Base-by-base conservation (phyloP, 2,888 invertebrate species). In the Chloroclysta siterata region DNA sequence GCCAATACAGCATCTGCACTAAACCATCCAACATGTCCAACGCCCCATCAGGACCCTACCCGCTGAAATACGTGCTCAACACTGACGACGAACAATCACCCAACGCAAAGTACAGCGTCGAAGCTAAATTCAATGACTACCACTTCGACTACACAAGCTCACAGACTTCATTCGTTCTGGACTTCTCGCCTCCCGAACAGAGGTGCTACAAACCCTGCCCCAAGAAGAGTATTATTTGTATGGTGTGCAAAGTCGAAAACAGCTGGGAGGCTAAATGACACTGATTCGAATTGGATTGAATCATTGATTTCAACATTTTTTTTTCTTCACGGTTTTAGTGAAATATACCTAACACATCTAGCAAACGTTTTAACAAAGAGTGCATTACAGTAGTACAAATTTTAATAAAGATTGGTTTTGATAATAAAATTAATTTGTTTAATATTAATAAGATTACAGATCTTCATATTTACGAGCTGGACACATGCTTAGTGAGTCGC, bases 111-210 rank as follows among this genome's bases (percentile, higher is more conserved):
- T 92, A 77, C 71, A 89, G 89, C 64, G 82, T 93, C 1, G 92
- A 93, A 75, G 92, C 89, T 0, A 92, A 91, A 70, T 92, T 81
- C 63, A 93, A 93, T 58, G 89, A 92, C 58, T 88, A 89, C 60
- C 87, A 85, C 60, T 92, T 92, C 62, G 92, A 93, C 60, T 92
- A 90, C 62, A 89, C 90, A 3, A 88, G 88, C 68, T 92, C 92
- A 0, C 85, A 91, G 61, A 73, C 87, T 1, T 92, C 92, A 0
- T 93, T 92, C 64, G 82, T 93, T 11, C 60, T 92, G 36, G 92
- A 93, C 68, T 93, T 93, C 70, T 80, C 88, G 4, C 92, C 92
- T 0, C 92, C 92, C 4, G 87, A 88, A 66, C 78, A 76, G 56
- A 82, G 71, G 61, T 89, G 88, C 68, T 70, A 67, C 47, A 88